phyloP scores from a whole-genome alignment of 2,797 vertebrate genomes.

The Pangasius larnaudii region DNA sequence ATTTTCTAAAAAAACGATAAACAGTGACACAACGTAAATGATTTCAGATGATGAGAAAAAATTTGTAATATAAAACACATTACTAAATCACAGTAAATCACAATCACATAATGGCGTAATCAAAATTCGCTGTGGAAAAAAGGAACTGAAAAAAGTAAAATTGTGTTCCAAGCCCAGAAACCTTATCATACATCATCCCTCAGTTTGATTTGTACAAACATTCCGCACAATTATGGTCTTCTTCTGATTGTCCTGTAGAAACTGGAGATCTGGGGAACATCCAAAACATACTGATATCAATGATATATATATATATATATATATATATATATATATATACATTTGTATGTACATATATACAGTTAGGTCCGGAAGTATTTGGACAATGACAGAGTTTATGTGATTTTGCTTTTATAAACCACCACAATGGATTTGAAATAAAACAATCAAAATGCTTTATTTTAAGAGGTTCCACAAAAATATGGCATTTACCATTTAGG shows the following conservation, averaged over 20 bases:
- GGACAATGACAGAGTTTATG: too few relatives aligned
- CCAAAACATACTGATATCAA: background rate
- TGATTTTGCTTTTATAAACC: too few relatives aligned
- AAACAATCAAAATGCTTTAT: too few relatives aligned
- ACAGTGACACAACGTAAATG: constrained; percentile 38
- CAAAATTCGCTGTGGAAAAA: constrained; percentile 38
- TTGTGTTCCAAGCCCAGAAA: constrained; percentile 30
- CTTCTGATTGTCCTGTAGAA: constrained; percentile 15
- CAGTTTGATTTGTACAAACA: constrained; percentile 29
- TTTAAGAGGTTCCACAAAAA: too few relatives aligned
- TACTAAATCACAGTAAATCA: constrained; percentile 44
- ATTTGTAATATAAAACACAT: constrained; percentile 44
- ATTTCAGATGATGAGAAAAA: constrained; percentile 40
- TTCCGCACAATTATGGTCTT: constrained; percentile 4
- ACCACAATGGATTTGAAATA: too few relatives aligned
- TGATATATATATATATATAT: background rate
- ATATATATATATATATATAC: too few relatives aligned
- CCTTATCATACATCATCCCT: constrained; percentile 39
- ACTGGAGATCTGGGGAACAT: background rate
- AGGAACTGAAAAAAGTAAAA: constrained; percentile 42
- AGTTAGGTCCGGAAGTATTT: too few relatives aligned
- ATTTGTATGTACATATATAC: too few relatives aligned
- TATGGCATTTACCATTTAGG: too few relatives aligned
- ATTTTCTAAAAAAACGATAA: constrained; percentile 20
- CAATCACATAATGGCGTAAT: constrained; percentile 43